These are phyloP conservation scores for Carlito syrichta DNA, from an alignment of 2,113 vertebrate species.

Conservation along the genomic window DNA sequence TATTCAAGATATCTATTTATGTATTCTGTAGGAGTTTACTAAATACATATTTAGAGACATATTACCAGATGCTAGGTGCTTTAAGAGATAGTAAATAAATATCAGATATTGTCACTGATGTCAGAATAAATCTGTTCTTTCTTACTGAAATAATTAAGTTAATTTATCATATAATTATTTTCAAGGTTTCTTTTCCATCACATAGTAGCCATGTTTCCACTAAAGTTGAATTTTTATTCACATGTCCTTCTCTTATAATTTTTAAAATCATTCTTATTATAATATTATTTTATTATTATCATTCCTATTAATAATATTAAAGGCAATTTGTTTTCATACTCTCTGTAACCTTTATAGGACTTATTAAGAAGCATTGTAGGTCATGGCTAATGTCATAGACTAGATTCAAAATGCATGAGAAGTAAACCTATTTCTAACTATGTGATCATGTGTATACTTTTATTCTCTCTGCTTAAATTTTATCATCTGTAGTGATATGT, in stretches of 20 bases:
- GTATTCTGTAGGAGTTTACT: neutral
- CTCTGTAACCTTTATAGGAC: neutral
- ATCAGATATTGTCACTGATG: neutral
- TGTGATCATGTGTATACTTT: neutral
- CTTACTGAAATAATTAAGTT: slow-evolving; percentile 45
- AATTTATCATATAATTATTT: slow-evolving; percentile 34
- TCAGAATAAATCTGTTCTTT: neutral
- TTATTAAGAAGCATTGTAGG: neutral
- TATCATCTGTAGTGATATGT: neutral
- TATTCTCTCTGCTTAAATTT: neutral
- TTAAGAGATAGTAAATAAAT: neutral
- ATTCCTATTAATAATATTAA: neutral
- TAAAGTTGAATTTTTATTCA: slow-evolving; percentile 4
- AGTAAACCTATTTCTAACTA: neutral
- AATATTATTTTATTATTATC: neutral
- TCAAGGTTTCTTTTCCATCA: neutral
- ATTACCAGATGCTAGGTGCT: neutral
- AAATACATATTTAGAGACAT: neutral
- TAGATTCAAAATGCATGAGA: neutral
- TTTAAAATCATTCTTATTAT: neutral
- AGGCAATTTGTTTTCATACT: neutral
- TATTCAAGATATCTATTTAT: neutral
- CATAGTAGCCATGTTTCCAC: neutral
- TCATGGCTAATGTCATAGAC: neutral
- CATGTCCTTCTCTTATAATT: neutral